Evolutionary conservation across 2,797 vertebrate species (phyloP), one percentile per base, ranked within the genome.

Genomic region (Cynopterus sphinx): DNA sequence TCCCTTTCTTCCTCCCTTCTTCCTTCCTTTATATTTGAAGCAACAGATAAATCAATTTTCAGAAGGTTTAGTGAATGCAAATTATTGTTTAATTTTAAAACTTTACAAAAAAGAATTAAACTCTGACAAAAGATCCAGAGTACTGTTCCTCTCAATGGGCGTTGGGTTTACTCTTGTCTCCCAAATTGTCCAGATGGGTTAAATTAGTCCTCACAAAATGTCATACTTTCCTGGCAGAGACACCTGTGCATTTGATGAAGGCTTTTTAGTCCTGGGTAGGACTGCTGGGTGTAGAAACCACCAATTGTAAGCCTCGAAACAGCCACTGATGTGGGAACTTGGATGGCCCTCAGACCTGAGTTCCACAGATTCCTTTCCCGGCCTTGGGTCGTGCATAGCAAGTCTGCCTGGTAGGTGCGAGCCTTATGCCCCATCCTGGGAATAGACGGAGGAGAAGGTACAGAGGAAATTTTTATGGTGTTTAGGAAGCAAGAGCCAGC

Each of bases 1-100:
- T 59, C 51, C n/a, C 28, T 41, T 8, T 2, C 31, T 17, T 9
- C 12, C 6, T 65, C 4, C 43, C 24, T 36, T 28, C 31, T 83
- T 46, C 31, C 13, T 41, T 39, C 4, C 53, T 43, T 39, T 36
- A 6, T 43, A 91, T 49, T 61, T 65, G 49, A 87, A 82, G 61
- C 22, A 92, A 59, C 82, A 73, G 95, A 85, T 39, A 89, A 79
- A 59, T 82, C 39, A 65, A 8, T 63, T 94, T 85, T 90, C 49
- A 73, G 74, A 73, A 84, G 75, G 31, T 67, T 79, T 90, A 87
- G 75, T 78, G 36, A 84, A 75, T 90, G 51, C 73, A 81, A 73
- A 87, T 75, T 79, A 75, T 13, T 53, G 55, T 77, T 71, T 92
- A 79, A 86, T 59, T 95, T 84, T 31, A 71, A 61, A 71, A 51